These are phyloP conservation scores for Maniola hyperantus DNA, from an alignment of 2,888 invertebrate species.

Conservation along the genomic window DNA sequence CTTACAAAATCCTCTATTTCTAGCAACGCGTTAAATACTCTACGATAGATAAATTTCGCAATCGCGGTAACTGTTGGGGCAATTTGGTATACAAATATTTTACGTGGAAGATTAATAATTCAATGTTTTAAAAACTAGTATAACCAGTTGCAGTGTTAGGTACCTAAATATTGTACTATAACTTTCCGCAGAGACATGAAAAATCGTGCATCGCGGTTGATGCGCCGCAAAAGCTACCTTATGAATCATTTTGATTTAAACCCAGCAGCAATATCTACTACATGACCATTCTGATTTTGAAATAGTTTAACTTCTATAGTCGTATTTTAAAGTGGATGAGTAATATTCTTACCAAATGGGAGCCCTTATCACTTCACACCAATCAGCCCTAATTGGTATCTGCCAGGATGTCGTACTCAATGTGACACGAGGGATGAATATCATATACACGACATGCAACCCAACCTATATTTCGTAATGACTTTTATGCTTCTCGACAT, in stretches of 20 bases:
- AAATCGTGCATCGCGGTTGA: too few species aligned
- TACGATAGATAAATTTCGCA: not conserved
- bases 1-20: constrained; percentile 1
- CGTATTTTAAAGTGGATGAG: constrained; percentile 9
- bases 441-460: constrained; percentile 37
- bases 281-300: not conserved
- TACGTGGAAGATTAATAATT: not conserved
- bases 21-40: not conserved
- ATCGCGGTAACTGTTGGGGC: not conserved
- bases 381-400: constrained; percentile 58
- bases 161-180: not conserved
- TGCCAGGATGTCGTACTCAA: constrained; percentile 67
- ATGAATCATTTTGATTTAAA: too few species aligned
- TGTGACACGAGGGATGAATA: constrained; percentile 66
- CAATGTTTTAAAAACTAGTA: too few species aligned
- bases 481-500: constrained; percentile 23
- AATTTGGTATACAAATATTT: not conserved
- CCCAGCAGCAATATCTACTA: not conserved
- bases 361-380: constrained; percentile 27
- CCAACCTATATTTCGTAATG: constrained; percentile 5
- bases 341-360: constrained; percentile 30
- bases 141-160: too few species aligned
- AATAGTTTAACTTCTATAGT: not conserved
- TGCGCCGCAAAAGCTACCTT: too few species aligned
- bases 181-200: too few species aligned